A percentile compares a stretch with the other conserved stretches of the same genome.
Conservation (phyloP, 2,113 vertebrate genomes). For the Cranoglanis bouderius region DNA sequence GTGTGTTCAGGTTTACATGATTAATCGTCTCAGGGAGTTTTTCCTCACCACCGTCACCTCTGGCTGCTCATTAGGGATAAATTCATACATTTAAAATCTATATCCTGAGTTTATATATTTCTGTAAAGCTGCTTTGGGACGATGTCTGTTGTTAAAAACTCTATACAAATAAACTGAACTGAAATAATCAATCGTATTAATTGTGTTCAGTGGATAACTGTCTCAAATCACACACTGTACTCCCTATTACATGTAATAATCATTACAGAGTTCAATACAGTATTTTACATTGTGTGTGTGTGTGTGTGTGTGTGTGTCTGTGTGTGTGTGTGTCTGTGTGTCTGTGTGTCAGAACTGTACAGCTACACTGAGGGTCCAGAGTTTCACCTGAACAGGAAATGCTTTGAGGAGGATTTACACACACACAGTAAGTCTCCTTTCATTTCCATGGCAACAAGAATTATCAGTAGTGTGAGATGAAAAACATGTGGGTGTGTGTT, state of each 20-base stretch:
- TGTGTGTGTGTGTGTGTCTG: not conserved
- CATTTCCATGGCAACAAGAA: not conserved
- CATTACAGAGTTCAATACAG: not conserved
- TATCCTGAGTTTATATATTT: no score
- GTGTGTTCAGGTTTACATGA: no score
- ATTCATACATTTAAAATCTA: no score
- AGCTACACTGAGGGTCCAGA: slow-evolving; percentile 97
- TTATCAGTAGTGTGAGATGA: not conserved
- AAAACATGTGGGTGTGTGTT: not conserved
- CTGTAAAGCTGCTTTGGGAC: no score
- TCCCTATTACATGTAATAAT: not conserved
- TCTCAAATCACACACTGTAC: no score
- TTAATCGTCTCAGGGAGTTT: no score
- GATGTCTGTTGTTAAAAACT: no score
- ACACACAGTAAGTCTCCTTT: slow-evolving; percentile 76
- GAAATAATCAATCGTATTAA: no score
- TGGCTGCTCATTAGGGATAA: no score
- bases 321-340: slow-evolving; percentile 15
- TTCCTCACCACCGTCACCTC: no score
- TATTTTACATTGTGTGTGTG: not conserved
- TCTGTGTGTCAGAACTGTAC: slow-evolving; percentile 83
- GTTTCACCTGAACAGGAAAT: slow-evolving; percentile 91
- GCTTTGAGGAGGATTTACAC: slow-evolving; percentile 94
- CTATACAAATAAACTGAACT: no score
- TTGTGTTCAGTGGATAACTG: no score